Conservation (phyloP, 2,113 vertebrate species). For the Brachypteracias leptosomus region DNA sequence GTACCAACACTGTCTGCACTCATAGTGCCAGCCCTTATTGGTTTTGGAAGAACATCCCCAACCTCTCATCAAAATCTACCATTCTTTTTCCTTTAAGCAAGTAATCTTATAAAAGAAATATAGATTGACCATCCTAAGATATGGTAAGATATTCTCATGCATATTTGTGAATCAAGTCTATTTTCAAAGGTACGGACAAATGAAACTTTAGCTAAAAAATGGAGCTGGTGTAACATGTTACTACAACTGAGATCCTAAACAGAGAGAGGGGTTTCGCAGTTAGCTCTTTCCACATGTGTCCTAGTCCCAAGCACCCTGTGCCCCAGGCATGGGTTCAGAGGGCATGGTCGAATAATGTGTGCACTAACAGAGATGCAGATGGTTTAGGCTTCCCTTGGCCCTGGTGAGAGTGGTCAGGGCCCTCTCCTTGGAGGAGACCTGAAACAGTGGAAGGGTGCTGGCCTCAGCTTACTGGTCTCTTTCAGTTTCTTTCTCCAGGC, state of each 20-base stretch:
- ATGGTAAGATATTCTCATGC: not conserved
- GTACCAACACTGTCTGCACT: not conserved
- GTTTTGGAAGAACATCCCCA: not conserved
- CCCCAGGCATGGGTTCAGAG: not conserved
- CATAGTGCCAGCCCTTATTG: not conserved
- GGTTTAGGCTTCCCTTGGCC: not conserved
- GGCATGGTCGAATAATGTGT: fast-evolving
- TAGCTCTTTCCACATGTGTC: not conserved
- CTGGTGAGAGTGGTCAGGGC: not conserved
- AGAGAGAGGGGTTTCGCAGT: not conserved
- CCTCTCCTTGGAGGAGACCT: not conserved
- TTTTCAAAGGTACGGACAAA: not conserved
- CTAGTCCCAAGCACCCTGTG: not conserved
- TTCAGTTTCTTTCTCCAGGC: not conserved
- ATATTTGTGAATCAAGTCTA: not conserved
- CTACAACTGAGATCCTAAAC: not conserved
- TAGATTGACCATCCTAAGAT: not conserved
- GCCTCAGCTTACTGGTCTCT: not conserved
- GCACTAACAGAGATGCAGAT: not conserved
- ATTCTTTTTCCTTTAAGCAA: not conserved
- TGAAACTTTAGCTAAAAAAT: not conserved
- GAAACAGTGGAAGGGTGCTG: not conserved
- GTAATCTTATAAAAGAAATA: not conserved
- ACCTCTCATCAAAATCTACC: not conserved
- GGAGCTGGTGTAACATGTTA: not conserved